Evolutionary conservation across 2,797 vertebrate genomes (phyloP), one percentile per base, ranked within the genome.

Genomic region (Coilia nasus): DNA sequence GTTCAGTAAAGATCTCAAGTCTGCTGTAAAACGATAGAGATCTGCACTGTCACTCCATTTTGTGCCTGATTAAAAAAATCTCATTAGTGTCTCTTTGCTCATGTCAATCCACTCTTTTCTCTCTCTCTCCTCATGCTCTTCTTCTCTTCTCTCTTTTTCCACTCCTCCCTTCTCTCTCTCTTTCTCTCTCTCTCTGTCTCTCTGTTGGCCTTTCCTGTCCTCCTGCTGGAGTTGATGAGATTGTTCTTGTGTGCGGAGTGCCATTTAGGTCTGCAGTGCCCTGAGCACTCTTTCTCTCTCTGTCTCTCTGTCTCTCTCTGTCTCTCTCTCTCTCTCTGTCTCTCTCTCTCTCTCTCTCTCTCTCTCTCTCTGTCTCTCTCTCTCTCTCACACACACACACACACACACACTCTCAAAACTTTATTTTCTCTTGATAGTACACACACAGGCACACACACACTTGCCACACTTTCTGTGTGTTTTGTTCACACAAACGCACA

Each of bases 191-290:
- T 41, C 35, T 41, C 91, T 92, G 91, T 92, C 87, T 91, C 91
- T 91, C 85, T 86, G 85, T 87, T 92, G 92, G 92, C 89, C 83
- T 87, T 87, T 54, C 67, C 57, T n/a, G 85, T 5, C 82, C 83
- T 56, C 87, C 87, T 90, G 87, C 89, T 88, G 86, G 21, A 50
- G 80, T 44, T 17, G 83, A 87, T 59, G 41, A 87, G 88, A 92
- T 87, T 81, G 89, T 84, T 25, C 23, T 83, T 88, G 88, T 91
- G 82, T 93, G 90, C 67, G 12, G 86, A 89, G 82, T 88, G 89
- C 78, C 21, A 83, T 89, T 75, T 82, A 81, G 78, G 82, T 90
- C 87, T 84, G 83, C 81, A 84, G 75, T 14, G 82, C n/a, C n/a
- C 67, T 28, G 59, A 67, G 85, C 60, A 64, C 23, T 23, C 60